These are phyloP conservation scores for Drosophila nigromelanica DNA, from an alignment of 1,140 invertebrate species.

Conservation along the genomic window DNA sequence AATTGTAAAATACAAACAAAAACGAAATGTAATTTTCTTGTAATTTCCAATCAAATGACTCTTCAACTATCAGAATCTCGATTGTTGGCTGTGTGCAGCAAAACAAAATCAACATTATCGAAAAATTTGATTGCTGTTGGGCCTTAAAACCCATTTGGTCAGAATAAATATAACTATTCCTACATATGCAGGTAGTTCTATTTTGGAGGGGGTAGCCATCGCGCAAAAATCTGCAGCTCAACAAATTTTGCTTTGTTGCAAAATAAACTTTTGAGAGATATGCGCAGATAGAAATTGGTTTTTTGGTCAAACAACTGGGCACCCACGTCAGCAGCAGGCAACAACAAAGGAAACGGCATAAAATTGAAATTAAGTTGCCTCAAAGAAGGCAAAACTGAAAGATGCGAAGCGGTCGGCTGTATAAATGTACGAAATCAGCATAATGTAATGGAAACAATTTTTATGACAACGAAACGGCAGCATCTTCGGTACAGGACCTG, in stretches of 20 bases:
- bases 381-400: slow-evolving; percentile 59
- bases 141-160: slow-evolving; percentile 53
- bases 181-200: slow-evolving; percentile 7
- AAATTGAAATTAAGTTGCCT: slow-evolving; percentile 78
- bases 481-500: slow-evolving; percentile 8
- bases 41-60: slow-evolving; percentile 30
- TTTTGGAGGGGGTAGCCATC: background rate
- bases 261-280: slow-evolving; percentile 65
- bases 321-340: slow-evolving; percentile 42
- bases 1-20: background rate
- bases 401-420: slow-evolving; percentile 61
- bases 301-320: slow-evolving; percentile 61
- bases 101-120: slow-evolving; percentile 16
- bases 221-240: slow-evolving; percentile 42
- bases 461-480: slow-evolving; percentile 62
- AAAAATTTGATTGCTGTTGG: slow-evolving; percentile 33
- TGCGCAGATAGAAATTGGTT: slow-evolving; percentile 73
- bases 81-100: slow-evolving; percentile 25
- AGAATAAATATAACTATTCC: slow-evolving; percentile 32
- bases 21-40: slow-evolving; percentile 11
- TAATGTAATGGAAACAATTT: slow-evolving; percentile 83
- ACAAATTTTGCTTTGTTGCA: slow-evolving; percentile 49
- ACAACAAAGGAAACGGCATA: slow-evolving; percentile 33
- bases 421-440: slow-evolving; percentile 81
- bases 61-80: slow-evolving; percentile 20